Percentiles rank a stretch among this genome's conserved stretches.
Evolutionary conservation across 1,140 invertebrate genomes (phyloP).

Genomic region (Drosophila hydei): DNA sequence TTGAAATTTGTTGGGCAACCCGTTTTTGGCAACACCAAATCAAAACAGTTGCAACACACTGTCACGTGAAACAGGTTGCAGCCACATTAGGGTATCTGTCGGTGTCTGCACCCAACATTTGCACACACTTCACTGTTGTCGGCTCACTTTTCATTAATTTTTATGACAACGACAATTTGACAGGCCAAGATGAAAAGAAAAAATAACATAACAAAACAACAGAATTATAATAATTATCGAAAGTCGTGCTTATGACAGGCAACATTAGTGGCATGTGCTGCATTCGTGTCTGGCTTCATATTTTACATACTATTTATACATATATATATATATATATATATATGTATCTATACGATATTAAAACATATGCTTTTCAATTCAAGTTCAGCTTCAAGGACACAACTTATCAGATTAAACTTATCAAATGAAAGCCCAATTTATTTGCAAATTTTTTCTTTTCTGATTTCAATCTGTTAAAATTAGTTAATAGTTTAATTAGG

Average conservation of each 20-base stretch:
- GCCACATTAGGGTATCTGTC: constrained; percentile 30
- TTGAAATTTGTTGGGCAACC: constrained; percentile 48
- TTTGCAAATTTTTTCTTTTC: no score
- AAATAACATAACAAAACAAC: constrained; percentile 11
- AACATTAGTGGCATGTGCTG: constrained; percentile 41
- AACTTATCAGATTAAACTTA: constrained; percentile 12
- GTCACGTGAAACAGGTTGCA: constrained; percentile 77
- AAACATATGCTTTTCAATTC: neutral
- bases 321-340: neutral
- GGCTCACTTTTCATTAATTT: constrained; percentile 56
- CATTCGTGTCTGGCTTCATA: constrained; percentile 15
- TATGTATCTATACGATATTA: neutral
- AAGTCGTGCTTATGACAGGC: constrained; percentile 48
- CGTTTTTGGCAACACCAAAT: constrained; percentile 38
- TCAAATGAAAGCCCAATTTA: constrained; percentile 3
- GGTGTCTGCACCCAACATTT: constrained; percentile 40
- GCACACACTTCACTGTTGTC: constrained; percentile 62
- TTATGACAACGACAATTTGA: constrained; percentile 74
- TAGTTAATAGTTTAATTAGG: no score
- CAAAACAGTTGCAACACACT: constrained; percentile 20
- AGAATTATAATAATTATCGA: constrained; percentile 76
- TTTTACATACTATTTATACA: constrained; percentile 1
- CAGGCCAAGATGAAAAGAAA: constrained; percentile 45
- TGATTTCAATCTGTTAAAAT: no score
- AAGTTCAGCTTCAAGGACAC: constrained; percentile 37